Base-by-base conservation (phyloP, 2,888 invertebrate species). In the Acronicta leporina region DNA sequence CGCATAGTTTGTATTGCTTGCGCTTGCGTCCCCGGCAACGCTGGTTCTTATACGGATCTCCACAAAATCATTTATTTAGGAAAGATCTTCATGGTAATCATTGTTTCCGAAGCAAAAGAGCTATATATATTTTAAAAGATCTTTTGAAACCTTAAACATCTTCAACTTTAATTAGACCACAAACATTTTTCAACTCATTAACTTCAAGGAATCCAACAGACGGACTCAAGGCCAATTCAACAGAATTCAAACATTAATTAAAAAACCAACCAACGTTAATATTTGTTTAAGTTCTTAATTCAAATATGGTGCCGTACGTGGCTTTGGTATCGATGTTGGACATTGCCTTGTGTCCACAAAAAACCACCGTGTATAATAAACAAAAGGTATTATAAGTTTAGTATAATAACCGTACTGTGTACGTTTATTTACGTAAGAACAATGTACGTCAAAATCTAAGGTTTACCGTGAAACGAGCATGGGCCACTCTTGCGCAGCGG, bases 401-500 rank as follows among this genome's bases (percentile, higher is more conserved):
- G 62, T 76, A 81, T 71, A 69, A 81, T 79, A 81, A 81, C 72
- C 61, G 68, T 75, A 69, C 68, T 70, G 69, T 73, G 75, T 78
- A 71, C 77, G 77, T 82, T 81, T 79, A 75, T 82, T 81, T 79
- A 75, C 79, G 76, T 68, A 68, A 60, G 63, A 72, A 82, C 69
- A 77, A 77, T 82, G 75, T 72, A 79, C 77, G 79, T 86, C 81
- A 81, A 70, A 80, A 72, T 68, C 67, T 70, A 57, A 77, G 66
- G 79, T 80, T 80, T 72, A 76, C 79, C 68, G 78, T 81, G 81
- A 80, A 84, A 75, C 78, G 74, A 78, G 74, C 65, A 74, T 54
- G 68, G 66, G 68, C 73, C 79, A 77, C 80, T 80, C 80, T 44
- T 56, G 80, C 90, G 68, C 90, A 61, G 85, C 88, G 85, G 90